Percentiles rank a stretch among this genome's conserved stretches.
Conservation (phyloP, 2,888 invertebrate genomes). For the Blastobasis lacticolella region DNA sequence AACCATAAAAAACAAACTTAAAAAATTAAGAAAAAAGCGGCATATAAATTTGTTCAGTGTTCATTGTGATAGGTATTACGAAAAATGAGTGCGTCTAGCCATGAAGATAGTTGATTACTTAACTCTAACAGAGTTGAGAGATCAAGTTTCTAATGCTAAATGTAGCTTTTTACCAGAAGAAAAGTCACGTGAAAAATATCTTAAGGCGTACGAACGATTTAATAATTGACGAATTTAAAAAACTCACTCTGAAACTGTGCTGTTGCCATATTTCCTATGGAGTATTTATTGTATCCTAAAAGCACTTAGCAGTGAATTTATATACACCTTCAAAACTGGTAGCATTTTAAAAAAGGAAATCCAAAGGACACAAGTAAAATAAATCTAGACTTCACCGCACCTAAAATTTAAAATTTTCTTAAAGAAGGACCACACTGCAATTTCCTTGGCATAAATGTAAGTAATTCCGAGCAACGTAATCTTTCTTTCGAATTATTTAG, state of each 20-base stretch:
- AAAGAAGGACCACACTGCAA: slow-evolving; percentile 2
- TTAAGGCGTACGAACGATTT: not conserved
- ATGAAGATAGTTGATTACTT: too few species aligned
- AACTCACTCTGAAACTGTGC: not conserved
- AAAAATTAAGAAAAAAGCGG: too few species aligned
- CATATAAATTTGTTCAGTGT: too few species aligned
- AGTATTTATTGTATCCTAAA: not conserved
- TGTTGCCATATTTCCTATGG: not conserved
- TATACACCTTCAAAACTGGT: not conserved
- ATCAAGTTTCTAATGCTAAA: too few species aligned
- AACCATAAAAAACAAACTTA: too few species aligned
- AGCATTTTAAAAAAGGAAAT: not conserved
- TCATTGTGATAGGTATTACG: too few species aligned
- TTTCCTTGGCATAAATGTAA: slow-evolving; percentile 2
- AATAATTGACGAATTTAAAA: not conserved
- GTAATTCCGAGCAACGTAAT: not conserved
- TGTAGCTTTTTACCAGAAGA: not conserved
- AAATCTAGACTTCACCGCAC: not conserved
- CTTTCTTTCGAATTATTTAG: not conserved
- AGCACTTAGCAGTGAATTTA: not conserved
- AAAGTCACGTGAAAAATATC: not conserved
- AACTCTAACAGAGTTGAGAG: too few species aligned
- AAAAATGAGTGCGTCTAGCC: too few species aligned
- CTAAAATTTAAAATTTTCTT: not conserved
- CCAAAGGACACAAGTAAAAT: not conserved